phyloP scores from a whole-genome alignment of 1,140 invertebrate genomes.

The Cherax quadricarinatus region DNA sequence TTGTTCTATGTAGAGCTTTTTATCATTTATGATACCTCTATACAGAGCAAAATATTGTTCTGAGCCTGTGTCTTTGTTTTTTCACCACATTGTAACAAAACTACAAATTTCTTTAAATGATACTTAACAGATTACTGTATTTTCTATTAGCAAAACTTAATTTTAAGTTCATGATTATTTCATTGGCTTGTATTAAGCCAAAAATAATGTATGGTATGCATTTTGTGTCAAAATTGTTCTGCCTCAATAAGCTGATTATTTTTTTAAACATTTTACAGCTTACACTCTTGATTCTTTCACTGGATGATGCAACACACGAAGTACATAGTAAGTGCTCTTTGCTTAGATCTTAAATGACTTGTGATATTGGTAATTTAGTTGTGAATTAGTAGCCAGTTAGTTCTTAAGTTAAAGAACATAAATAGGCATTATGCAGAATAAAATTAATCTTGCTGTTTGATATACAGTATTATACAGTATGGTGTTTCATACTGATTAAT shows the following conservation, averaged over 20 bases:
- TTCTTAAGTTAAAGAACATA: neutral
- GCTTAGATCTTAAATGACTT: neutral
- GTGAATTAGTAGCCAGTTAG: neutral
- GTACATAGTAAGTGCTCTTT: constrained; percentile 7
- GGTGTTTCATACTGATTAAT: neutral
- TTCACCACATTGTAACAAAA: no score
- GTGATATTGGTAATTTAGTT: neutral
- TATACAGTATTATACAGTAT: neutral
- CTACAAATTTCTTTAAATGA: no score
- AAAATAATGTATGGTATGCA: neutral
- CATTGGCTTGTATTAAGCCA: neutral
- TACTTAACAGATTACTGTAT: no score
- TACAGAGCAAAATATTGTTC: no score
- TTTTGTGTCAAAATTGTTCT: neutral
- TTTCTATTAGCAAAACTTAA: no score
- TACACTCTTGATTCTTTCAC: neutral
- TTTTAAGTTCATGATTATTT: neutral
- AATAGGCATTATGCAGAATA: neutral
- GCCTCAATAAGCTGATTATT: neutral
- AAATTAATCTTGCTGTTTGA: neutral
- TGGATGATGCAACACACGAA: neutral
- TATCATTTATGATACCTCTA: no score
- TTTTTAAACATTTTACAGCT: neutral
- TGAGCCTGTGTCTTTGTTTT: no score
- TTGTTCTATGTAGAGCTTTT: no score